A percentile compares a stretch with the other conserved stretches of the same genome.
phyloP scores from a whole-genome alignment of 2,797 vertebrate genomes.

The Limosa lapponica region DNA sequence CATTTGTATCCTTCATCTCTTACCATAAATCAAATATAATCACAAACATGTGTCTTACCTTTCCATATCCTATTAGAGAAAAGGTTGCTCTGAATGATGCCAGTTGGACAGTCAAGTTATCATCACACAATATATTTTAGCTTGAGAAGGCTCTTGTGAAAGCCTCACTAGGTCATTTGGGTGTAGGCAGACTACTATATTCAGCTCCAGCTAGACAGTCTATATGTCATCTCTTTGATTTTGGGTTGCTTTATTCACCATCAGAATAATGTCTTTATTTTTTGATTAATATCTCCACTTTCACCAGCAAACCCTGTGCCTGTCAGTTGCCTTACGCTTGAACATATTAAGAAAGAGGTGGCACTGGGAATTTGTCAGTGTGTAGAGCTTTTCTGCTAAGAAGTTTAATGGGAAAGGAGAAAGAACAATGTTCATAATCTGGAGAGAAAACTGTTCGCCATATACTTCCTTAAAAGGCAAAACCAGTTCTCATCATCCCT shows the following conservation, averaged over 20 bases:
- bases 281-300: background rate
- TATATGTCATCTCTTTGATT: background rate
- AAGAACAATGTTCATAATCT: background rate
- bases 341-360: background rate
- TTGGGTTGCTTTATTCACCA: background rate
- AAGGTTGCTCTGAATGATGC: background rate
- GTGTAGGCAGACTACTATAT: background rate
- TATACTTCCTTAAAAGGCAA: background rate
- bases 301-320: background rate
- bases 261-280: background rate
- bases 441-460: background rate
- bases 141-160: background rate
- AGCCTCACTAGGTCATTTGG: background rate
- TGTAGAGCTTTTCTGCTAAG: background rate
- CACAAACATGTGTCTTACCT: background rate
- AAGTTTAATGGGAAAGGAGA: background rate
- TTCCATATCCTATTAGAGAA: background rate
- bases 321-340: background rate
- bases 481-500: background rate
- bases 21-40: background rate
- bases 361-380: background rate
- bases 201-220: background rate
- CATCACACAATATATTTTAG: background rate
- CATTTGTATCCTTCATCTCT: background rate
- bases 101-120: background rate